phyloP scores from a whole-genome alignment of 2,113 vertebrate species.

The Globicephala melas region DNA sequence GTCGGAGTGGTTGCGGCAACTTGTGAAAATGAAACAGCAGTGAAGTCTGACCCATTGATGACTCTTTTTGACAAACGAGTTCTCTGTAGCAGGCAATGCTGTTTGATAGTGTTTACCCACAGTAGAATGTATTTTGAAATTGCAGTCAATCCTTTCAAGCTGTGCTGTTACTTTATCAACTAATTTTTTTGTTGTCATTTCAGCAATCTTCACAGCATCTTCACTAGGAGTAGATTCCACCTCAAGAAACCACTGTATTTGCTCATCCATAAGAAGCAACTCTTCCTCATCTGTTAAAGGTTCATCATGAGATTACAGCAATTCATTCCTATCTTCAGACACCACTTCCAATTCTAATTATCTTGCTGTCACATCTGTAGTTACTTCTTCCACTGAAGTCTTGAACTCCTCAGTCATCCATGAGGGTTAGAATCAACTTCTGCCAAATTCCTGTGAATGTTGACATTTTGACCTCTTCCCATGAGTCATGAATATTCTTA shows the following conservation, averaged over 20 bases:
- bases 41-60: background rate
- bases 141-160: background rate
- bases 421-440: background rate
- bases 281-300: background rate
- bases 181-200: background rate
- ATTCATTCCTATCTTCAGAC: background rate
- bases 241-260: background rate
- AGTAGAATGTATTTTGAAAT: background rate
- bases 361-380: background rate
- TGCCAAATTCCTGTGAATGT: background rate
- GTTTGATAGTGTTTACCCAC: background rate
- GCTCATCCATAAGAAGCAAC: background rate
- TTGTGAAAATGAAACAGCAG: background rate
- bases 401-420: background rate
- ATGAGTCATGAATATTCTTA: background rate
- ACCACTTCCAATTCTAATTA: background rate
- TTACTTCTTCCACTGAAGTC: background rate
- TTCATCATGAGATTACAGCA: background rate
- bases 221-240: background rate
- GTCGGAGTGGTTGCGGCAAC: background rate
- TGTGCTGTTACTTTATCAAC: background rate
- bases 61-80: background rate
- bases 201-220: background rate
- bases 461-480: background rate
- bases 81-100: background rate